These are phyloP conservation scores for Tachina grossa DNA, from an alignment of 2,888 invertebrate species.

Conservation along the genomic window DNA sequence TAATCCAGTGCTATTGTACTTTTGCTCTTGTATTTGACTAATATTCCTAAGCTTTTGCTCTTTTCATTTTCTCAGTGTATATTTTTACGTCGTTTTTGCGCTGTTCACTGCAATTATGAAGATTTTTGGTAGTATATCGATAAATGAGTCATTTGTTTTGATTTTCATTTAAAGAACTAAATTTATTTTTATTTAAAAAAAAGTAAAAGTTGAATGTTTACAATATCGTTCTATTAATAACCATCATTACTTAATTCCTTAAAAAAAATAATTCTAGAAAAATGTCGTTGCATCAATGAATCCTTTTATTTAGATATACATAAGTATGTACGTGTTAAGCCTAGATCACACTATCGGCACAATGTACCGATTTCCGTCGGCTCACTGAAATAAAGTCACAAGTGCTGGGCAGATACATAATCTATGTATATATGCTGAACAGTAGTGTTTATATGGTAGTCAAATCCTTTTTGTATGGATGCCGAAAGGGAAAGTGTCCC, in stretches of 20 bases:
- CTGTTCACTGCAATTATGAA: constrained; percentile 11
- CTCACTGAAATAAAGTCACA: too few species aligned
- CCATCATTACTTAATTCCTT: not conserved
- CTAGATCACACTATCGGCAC: too few species aligned
- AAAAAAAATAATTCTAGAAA: too few species aligned
- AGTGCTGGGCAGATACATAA: too few species aligned
- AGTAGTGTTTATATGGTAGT: too few species aligned
- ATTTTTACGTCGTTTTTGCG: constrained; percentile 54
- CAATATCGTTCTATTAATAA: not conserved
- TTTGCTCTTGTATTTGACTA: not conserved
- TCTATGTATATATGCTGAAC: too few species aligned
- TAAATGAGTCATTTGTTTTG: constrained; percentile 62
- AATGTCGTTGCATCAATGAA: too few species aligned
- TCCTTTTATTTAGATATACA: too few species aligned
- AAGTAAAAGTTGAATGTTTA: not conserved
- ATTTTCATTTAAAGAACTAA: constrained; percentile 27
- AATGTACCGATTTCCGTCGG: too few species aligned
- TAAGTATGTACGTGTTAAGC: too few species aligned
- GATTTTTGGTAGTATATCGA: constrained; percentile 1
- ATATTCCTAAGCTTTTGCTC: not conserved
- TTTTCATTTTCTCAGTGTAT: constrained; percentile 44
- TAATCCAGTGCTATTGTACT: not conserved
- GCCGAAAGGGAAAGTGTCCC: too few species aligned
- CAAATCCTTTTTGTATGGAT: too few species aligned
- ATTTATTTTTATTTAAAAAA: constrained; percentile 21